Conservation (phyloP, 2,888 invertebrate genomes). For the Melipona bicolor region DNA sequence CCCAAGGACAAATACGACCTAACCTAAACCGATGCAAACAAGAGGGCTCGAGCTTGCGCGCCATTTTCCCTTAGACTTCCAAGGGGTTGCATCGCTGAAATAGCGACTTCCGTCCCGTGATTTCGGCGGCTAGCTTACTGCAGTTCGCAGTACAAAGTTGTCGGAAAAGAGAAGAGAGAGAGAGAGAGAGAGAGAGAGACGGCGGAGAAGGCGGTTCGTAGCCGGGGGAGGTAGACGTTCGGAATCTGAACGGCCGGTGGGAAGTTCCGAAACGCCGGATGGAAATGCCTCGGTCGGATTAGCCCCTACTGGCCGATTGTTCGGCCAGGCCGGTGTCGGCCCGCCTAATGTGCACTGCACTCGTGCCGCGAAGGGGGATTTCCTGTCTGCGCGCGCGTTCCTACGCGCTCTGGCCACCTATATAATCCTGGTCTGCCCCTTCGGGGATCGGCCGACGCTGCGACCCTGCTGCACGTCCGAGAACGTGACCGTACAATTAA, state of each 20-base stretch:
- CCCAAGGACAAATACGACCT: conserved; percentile 20
- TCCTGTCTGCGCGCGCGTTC: conserved; percentile 62
- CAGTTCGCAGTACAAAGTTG: conserved; percentile 70
- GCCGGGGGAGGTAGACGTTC: conserved; percentile 50
- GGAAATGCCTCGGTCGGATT: conserved; percentile 73
- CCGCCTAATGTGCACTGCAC: conserved; percentile 64
- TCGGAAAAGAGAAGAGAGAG: conserved; percentile 41
- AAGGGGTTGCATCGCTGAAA: conserved; percentile 66
- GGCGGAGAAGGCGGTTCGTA: conserved; percentile 26
- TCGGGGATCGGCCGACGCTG: conserved; percentile 24
- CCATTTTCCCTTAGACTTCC: not conserved
- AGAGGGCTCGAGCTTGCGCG: conserved; percentile 63
- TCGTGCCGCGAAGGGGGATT: conserved; percentile 60
- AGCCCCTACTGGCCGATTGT: conserved; percentile 67
- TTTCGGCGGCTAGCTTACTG: conserved; percentile 54
- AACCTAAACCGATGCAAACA: conserved; percentile 52
- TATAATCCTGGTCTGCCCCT: conserved; percentile 26
- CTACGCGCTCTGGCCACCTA: conserved; percentile 23
- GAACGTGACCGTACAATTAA: conserved; percentile 74
- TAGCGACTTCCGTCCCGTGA: conserved; percentile 69
- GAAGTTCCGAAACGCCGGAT: conserved; percentile 71
- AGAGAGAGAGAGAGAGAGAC: conserved; percentile 14
- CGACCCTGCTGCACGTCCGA: conserved; percentile 51
- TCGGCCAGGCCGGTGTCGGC: conserved; percentile 49
- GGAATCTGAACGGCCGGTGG: conserved; percentile 64